Evolutionary conservation across 92 coral and sea anemone genomes (phyloP).

Genomic region (Hydrozoanthus gracilis): DNA sequence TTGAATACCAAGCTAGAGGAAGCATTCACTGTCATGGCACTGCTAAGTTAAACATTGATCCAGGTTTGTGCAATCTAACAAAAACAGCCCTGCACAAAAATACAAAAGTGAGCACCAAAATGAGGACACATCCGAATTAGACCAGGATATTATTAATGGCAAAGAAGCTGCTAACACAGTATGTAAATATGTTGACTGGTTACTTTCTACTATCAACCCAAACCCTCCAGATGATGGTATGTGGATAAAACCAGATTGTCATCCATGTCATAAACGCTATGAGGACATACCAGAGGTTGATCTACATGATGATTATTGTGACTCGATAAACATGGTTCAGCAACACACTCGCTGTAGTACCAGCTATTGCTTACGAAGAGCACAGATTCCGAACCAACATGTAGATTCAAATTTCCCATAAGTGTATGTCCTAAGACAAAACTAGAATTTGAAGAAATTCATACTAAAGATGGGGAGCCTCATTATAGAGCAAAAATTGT

Average conservation of each 20-base stretch:
- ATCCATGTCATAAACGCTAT: slow-evolving; percentile 71
- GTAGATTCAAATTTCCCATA: slow-evolving; percentile 77
- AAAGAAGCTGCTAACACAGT: slow-evolving; percentile 67
- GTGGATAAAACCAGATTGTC: slow-evolving; percentile 67
- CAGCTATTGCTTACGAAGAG: background rate
- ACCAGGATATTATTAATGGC: slow-evolving; percentile 73
- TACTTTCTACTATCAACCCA: slow-evolving; percentile 76
- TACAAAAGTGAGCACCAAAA: slow-evolving; percentile 67
- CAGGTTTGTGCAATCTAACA: slow-evolving; percentile 81
- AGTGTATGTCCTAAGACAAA: slow-evolving; percentile 69
- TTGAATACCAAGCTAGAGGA: too few relatives aligned
- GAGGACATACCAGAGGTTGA: slow-evolving; percentile 71
- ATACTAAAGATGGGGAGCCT: slow-evolving; percentile 60
- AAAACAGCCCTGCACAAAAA: slow-evolving; percentile 79
- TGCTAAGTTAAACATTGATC: too few relatives aligned
- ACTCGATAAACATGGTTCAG: slow-evolving; percentile 77
- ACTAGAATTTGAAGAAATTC: slow-evolving; percentile 72
- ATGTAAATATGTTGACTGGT: slow-evolving; percentile 85
- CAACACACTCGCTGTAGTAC: slow-evolving; percentile 80
- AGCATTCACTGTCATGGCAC: too few relatives aligned
- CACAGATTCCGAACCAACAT: slow-evolving; percentile 70
- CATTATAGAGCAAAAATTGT: slow-evolving; percentile 14
- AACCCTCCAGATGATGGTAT: slow-evolving; percentile 70
- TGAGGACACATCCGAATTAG: slow-evolving; percentile 60
- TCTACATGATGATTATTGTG: slow-evolving; percentile 68